Evolutionary conservation across 2,113 vertebrate genomes (phyloP).

Genomic region (Psittacus erithacus): DNA sequence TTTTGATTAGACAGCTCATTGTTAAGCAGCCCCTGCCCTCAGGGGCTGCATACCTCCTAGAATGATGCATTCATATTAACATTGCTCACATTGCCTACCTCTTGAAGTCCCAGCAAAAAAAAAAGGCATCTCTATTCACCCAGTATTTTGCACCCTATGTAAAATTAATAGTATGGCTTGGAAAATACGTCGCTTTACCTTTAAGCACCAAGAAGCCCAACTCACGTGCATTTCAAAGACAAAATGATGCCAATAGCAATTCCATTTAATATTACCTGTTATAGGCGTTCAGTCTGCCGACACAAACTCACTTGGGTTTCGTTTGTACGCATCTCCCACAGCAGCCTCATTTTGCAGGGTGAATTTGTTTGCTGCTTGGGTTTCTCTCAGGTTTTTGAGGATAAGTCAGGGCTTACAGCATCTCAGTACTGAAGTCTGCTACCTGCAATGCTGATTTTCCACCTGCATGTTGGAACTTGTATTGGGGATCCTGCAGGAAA

Average conservation of each 20-base stretch:
- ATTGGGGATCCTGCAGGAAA: background rate
- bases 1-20: background rate
- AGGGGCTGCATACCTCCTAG: background rate
- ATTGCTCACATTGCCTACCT: background rate
- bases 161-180: background rate
- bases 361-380: background rate
- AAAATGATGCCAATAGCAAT: background rate
- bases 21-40: background rate
- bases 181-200: background rate
- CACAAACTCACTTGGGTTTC: background rate
- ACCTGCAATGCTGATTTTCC: background rate
- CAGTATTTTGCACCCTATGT: background rate
- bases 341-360: background rate
- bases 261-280: background rate
- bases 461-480: background rate
- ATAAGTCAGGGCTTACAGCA: background rate
- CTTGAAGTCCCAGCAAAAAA: background rate
- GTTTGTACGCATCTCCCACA: rapidly evolving
- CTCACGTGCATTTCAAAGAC: background rate
- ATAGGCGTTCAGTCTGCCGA: background rate
- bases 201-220: background rate
- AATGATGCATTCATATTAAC: background rate
- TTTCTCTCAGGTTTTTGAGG: background rate
- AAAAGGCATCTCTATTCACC: background rate
- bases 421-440: background rate